Evolutionary conservation across 2,888 invertebrate species (phyloP).

Genomic region (Hedya salicella): DNA sequence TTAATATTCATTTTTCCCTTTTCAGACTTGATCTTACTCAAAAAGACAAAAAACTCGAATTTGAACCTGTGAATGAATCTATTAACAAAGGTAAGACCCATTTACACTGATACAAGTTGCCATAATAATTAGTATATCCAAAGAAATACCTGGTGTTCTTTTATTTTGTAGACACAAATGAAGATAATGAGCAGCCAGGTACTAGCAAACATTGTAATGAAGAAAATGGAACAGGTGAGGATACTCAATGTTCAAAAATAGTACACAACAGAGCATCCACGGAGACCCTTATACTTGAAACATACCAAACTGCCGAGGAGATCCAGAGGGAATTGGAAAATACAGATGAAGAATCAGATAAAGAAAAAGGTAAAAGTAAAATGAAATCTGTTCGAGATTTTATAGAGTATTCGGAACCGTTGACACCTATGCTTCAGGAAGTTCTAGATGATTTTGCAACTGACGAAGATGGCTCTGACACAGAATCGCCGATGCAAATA

Average conservation of each 20-base stretch:
- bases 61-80: constrained; percentile 57
- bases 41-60: constrained; percentile 63
- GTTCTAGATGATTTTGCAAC: constrained; percentile 70
- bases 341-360: constrained; percentile 46
- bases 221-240: constrained; percentile 70
- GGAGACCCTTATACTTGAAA: constrained; percentile 70
- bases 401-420: constrained; percentile 68
- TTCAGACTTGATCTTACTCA: constrained; percentile 63
- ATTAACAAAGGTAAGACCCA: constrained; percentile 58
- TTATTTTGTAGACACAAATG: constrained; percentile 53
- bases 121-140: constrained; percentile 22
- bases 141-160: constrained; percentile 23
- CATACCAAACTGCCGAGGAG: constrained; percentile 66
- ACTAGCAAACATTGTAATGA: constrained; percentile 56
- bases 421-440: constrained; percentile 67
- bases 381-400: constrained; percentile 61
- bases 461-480: constrained; percentile 63
- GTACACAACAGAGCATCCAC: constrained; percentile 68
- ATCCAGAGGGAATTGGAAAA: constrained; percentile 61
- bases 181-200: constrained; percentile 53
- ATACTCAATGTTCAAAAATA: constrained; percentile 61
- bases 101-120: constrained; percentile 10
- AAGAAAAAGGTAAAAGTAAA: constrained; percentile 15
- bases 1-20: constrained; percentile 21
- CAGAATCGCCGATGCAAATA: constrained; percentile 60